Percentiles rank a stretch among this genome's conserved stretches.
phyloP scores from a whole-genome alignment of 2,888 invertebrate genomes.

The Tiphia femorata region DNA sequence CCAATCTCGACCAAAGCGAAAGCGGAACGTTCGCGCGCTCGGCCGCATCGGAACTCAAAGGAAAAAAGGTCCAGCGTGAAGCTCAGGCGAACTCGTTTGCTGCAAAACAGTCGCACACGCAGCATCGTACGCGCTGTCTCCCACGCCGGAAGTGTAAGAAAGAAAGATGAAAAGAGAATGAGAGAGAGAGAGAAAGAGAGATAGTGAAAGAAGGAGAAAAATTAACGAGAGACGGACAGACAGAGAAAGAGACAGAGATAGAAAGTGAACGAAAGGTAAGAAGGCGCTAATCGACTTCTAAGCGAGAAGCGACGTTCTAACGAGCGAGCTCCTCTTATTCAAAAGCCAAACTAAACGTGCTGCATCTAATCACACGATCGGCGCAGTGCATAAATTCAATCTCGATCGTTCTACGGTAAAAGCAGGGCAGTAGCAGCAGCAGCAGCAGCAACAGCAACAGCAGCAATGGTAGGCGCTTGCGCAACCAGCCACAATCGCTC shows the following conservation, averaged over 20 bases:
- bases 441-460: background rate
- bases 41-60: conserved; percentile 25
- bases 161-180: conserved; percentile 1
- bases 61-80: conserved; percentile 51
- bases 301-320: background rate
- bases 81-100: conserved; percentile 59
- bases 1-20: too few species aligned
- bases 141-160: conserved; percentile 10
- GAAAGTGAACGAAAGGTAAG: conserved; percentile 13
- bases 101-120: conserved; percentile 17
- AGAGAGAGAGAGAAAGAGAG: conserved; percentile 4
- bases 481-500: too few species aligned
- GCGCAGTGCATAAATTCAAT: too few species aligned
- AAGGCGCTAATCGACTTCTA: too few species aligned
- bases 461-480: background rate
- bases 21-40: conserved; percentile 15
- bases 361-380: too few species aligned
- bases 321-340: background rate
- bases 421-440: background rate
- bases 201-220: conserved; percentile 12
- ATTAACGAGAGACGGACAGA: conserved; percentile 10
- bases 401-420: too few species aligned
- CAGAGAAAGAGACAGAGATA: conserved; percentile 11
- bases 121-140: conserved; percentile 31
- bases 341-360: background rate